Evolutionary conservation across 2,113 vertebrate species (phyloP).

Genomic region (Cisticola juncidis): DNA sequence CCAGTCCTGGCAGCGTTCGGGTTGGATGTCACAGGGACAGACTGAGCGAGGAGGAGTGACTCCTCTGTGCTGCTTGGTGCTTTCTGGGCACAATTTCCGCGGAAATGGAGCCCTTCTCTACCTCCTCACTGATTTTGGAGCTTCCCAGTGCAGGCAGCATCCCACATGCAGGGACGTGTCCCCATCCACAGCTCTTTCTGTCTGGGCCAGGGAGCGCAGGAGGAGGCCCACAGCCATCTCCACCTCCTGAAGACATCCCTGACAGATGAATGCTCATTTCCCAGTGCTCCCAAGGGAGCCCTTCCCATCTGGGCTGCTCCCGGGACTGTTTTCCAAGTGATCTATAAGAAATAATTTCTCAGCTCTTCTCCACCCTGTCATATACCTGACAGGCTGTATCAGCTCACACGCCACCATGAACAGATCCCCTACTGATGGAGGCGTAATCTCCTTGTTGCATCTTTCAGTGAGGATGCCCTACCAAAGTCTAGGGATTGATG

Average conservation of each 20-base stretch:
- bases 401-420: constrained; percentile 53
- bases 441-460: constrained; percentile 50
- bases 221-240: constrained; percentile 31
- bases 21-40: neutral
- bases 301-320: constrained; percentile 62
- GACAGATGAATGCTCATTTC: constrained; percentile 69
- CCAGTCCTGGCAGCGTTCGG: neutral
- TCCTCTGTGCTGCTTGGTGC: neutral
- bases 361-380: constrained; percentile 61
- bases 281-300: constrained; percentile 56
- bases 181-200: neutral
- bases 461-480: constrained; percentile 38
- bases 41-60: neutral
- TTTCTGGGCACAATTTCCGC: neutral
- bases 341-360: constrained; percentile 73
- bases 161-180: constrained; percentile 24
- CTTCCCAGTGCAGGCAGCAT: neutral
- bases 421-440: constrained; percentile 63
- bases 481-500: constrained; percentile 53
- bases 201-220: neutral
- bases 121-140: constrained; percentile 3
- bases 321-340: constrained; percentile 66
- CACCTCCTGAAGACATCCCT: constrained; percentile 61
- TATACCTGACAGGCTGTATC: constrained; percentile 71
- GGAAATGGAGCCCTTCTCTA: neutral